phyloP scores from a whole-genome alignment of 1,140 invertebrate species.

The Drosophila guanche region DNA sequence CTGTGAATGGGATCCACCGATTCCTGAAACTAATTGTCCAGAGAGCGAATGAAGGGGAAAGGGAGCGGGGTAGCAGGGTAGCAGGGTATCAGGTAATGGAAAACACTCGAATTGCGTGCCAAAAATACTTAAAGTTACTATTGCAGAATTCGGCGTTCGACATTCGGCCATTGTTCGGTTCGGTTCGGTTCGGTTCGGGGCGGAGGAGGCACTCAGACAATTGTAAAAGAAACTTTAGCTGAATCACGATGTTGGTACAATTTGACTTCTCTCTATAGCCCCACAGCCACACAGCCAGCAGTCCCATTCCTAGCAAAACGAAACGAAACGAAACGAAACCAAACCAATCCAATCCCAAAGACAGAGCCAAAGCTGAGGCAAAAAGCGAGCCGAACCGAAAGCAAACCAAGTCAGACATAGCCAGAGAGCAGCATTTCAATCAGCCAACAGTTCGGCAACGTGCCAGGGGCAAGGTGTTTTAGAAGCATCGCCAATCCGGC shows the following conservation, averaged over 20 bases:
- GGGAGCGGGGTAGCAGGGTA: constrained; percentile 41
- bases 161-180: constrained; percentile 5
- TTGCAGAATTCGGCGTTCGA: constrained; percentile 54
- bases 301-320: background rate
- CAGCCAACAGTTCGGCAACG: constrained; percentile 60
- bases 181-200: constrained; percentile 6
- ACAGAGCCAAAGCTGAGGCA: constrained; percentile 3
- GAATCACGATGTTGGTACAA: constrained; percentile 74
- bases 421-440: constrained; percentile 63
- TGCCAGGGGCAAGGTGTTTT: constrained; percentile 62
- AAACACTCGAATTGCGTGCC: constrained; percentile 57
- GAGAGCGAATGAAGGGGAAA: constrained; percentile 36
- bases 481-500: constrained; percentile 45
- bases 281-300: too few species aligned
- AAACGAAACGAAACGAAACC: constrained; percentile 40
- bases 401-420: constrained; percentile 23
- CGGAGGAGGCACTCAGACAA: constrained; percentile 3
- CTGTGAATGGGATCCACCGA: constrained; percentile 5
- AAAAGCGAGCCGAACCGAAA: constrained; percentile 33
- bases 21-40: constrained; percentile 59
- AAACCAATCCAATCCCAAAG: too few species aligned
- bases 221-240: constrained; percentile 61
- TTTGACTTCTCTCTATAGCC: constrained; percentile 52
- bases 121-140: constrained; percentile 55
- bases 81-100: constrained; percentile 51